Evolutionary conservation across 1,140 invertebrate species (phyloP).

Genomic region (Hylaeus anthracinus): DNA sequence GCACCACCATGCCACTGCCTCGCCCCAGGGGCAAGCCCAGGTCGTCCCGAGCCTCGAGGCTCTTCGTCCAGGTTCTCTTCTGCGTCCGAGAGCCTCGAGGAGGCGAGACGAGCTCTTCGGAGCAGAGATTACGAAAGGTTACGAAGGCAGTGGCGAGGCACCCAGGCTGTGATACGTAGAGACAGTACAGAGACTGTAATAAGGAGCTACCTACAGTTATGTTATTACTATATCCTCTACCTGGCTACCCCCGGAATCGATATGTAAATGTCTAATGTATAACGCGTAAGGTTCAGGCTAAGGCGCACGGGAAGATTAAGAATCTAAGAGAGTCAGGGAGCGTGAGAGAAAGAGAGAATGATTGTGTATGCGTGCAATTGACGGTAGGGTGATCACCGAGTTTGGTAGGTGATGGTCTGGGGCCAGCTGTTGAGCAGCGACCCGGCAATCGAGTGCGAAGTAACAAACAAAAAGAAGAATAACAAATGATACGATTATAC

Average conservation of each 20-base stretch:
- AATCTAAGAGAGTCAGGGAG: conserved; percentile 30
- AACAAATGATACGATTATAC: conserved; percentile 72
- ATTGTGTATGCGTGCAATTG: conserved; percentile 17
- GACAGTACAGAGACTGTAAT: conserved; percentile 80
- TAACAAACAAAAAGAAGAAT: conserved; percentile 45
- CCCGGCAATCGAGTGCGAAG: conserved; percentile 59
- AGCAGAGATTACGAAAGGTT: conserved; percentile 10
- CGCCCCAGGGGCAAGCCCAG: background rate
- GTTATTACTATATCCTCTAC: conserved; percentile 74
- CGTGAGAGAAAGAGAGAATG: conserved; percentile 7
- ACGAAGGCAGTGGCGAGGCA: conserved; percentile 79
- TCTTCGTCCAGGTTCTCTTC: background rate
- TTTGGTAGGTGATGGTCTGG: background rate
- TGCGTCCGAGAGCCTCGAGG: too few species aligned
- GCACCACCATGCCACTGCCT: conserved; percentile 79
- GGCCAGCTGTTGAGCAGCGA: conserved; percentile 77
- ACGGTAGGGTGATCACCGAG: background rate
- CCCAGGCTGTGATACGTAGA: conserved; percentile 81
- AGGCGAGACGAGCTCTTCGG: too few species aligned
- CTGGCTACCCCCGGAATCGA: conserved; percentile 75
- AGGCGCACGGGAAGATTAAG: conserved; percentile 12
- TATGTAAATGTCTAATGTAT: conserved; percentile 77
- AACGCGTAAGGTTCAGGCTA: conserved; percentile 62
- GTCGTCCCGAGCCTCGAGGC: conserved; percentile 6
- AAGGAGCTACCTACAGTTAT: conserved; percentile 78